Evolutionary conservation across 2,797 vertebrate genomes (phyloP), one percentile per base, ranked within the genome.

Genomic region (Peromyscus eremicus): DNA sequence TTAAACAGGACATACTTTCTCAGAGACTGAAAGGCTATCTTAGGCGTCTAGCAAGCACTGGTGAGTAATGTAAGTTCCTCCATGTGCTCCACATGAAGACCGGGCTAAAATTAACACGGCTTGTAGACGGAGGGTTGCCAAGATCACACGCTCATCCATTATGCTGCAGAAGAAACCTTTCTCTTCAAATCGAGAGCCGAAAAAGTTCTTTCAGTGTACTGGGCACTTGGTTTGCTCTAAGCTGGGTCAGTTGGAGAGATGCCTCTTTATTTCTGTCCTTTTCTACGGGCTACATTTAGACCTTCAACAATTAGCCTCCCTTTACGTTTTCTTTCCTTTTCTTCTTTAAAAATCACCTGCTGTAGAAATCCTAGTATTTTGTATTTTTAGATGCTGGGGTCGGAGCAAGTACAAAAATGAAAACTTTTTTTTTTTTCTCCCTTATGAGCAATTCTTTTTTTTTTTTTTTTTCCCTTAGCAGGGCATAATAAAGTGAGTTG

Each of bases 321-420:
- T 97, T 96, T 96, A 94, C 94, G 71, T 88, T 96, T 97, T 81
- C 96, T 29, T 96, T 98, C 96, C 89, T 95, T 46, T 70, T 79
- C 34, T 40, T 88, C 62, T 25, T 82, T 27, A 46, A 83, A 80
- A 96, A 97, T 98, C 98, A 98, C 98, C 98, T 98, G 97, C 97
- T 98, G 93, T 97, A 98, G 97, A 98, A 98, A 98, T 98, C 98
- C 97, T 96, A 98, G 92, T 93, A 96, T 98, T 99, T 98, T 98
- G 94, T 99, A 98, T 98, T 98, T 98, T 98, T 98, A 98, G 98
- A 98, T 97, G 95, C 94, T 97, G 94, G 93, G 98, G 97, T 98
- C 97, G 98, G 92, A 92, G 97, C 96, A 97, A 98, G 98, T 98
- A 96, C 97, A 98, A 98, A 98, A 98, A 98, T 97, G 98, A 98